Evolutionary conservation across 2,113 vertebrate genomes (phyloP), one percentile per base, ranked within the genome.

Genomic region (Ctenomys sociabilis): DNA sequence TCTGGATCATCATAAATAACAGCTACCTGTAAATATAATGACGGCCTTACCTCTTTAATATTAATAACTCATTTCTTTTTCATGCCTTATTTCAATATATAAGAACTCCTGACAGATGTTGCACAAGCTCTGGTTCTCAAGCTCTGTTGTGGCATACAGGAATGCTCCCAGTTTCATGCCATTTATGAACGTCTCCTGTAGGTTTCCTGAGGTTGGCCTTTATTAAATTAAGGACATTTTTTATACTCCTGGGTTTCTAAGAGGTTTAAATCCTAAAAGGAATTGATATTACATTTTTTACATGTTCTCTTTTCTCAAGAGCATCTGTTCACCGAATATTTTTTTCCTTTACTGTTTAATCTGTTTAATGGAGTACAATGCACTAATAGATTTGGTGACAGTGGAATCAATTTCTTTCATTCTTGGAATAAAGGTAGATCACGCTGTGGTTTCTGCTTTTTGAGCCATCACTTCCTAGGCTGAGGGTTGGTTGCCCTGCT

Each of bases 241-340:
- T 94, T 92, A 87, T 93, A 92, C 61, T 87, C 32, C 81, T 93
- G 37, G 54, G 70, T 78, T 93, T 81, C 81, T 87, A 72, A 90
- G 57, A 59, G 30, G 40, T 75, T 88, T 88, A 17, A 17, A 64
- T 87, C 40, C 54, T 57, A 57, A 17, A 17, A 83, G 61, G 24
- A 90, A 70, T 80, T 14, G 3, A 80, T 87, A 35, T 64, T 93
- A 70, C 88, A 70, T 92, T 80, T 70, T 63, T 87, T n/a, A 90
- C 32, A 26, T 45, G 35, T 12, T 84, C 28, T 86, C 78, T 90
- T 85, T 61, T 49, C 32, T 43, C 14, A 64, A 66, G 54, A 82
- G 19, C 75, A 19, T 87, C 52, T 81, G 35, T 24, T 54, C 43
- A 92, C 49, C 75, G 72, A 73, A 85, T 43, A 77, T 91, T 17